Percentiles rank a stretch among this genome's conserved stretches.
Conservation (phyloP, 2,888 invertebrate genomes). For the Apotomis capreana region DNA sequence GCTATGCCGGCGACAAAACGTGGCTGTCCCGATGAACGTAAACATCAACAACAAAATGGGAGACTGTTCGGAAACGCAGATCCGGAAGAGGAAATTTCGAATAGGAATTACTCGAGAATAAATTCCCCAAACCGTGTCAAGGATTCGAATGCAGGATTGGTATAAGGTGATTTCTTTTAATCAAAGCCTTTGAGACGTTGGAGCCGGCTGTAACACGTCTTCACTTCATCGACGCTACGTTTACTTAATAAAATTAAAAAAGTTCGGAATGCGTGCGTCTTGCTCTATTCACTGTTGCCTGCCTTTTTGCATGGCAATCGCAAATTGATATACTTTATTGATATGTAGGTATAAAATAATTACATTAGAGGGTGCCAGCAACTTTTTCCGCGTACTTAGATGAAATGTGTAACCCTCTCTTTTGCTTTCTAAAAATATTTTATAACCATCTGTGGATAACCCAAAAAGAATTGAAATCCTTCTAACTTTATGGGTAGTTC, state of each 20-base stretch:
- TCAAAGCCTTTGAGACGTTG: conserved; percentile 32
- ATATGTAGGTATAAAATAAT: too few species aligned
- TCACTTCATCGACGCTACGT: conserved; percentile 20
- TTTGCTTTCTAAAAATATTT: too few species aligned
- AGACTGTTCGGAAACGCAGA: conserved; percentile 42
- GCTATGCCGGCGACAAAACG: conserved; percentile 43
- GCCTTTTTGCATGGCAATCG: background rate
- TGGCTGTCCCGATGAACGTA: conserved; percentile 46
- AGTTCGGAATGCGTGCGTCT: conserved; percentile 9
- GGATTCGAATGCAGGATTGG: conserved; percentile 47
- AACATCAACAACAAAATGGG: conserved; percentile 46
- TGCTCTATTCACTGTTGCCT: background rate
- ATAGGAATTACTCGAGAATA: conserved; percentile 48
- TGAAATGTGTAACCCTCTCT: too few species aligned
- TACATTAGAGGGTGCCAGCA: too few species aligned
- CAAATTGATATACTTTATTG: background rate
- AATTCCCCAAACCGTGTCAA: conserved; percentile 50
- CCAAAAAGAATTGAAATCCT: too few species aligned
- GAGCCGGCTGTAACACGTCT: conserved; percentile 25
- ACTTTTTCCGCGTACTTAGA: too few species aligned
- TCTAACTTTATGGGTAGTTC: too few species aligned
- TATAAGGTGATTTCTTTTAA: conserved; percentile 42
- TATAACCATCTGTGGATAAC: too few species aligned
- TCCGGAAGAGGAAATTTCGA: conserved; percentile 43
- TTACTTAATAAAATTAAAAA: conserved; percentile 36